Base-by-base conservation (phyloP, 2,888 invertebrate genomes). In the Dugesia japonica region DNA sequence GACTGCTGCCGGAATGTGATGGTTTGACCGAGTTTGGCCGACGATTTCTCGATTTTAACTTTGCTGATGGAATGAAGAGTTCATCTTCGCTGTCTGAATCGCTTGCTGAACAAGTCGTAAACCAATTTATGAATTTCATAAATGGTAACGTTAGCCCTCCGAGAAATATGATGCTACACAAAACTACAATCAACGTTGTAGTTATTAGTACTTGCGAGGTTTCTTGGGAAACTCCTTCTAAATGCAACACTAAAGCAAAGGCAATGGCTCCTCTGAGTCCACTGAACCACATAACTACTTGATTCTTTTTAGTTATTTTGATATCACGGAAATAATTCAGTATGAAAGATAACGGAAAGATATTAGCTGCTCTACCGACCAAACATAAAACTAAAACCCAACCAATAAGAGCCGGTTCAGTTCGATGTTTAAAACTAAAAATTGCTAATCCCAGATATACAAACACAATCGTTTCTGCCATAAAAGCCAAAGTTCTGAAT, bases 271-370 rank as follows among this genome's bases (percentile, higher is more conserved):
- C 97, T 77, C 97, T 88, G 79, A 97, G 86, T 72, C 95, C 91
- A 84, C 94, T 94, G 84, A 95, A 95, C 95, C 95, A 97, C 95
- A 97, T 97, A 78, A 97, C 94, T 82, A 95, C 94, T 89, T 94
- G 94, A 92, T 94, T 95, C 86, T 94, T 93, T 84, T 90, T 90
- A 0, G 94, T 95, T 78, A 98, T 97, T 85, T 94, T 94, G 86
- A 95, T 95, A 83, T 94, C 93, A 20, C 95, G 89, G 85, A 97
- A 98, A 84, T 91, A 91, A 85, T 98, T 98, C 76, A 94, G 91
- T 42, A 97, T 87, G 81, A 90, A 88, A 0, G 94, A 92, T 75
- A 98, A 86, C 0, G 97, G 97, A 83, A 94, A 98, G 79, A 98
- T 97, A 83, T 97, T 98, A 78, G 92, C 90, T 26, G 97, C 97